A percentile compares a stretch with the other conserved stretches of the same genome.
Conservation (phyloP, 2,888 invertebrate genomes). For the Schizotus pectinicornis region DNA sequence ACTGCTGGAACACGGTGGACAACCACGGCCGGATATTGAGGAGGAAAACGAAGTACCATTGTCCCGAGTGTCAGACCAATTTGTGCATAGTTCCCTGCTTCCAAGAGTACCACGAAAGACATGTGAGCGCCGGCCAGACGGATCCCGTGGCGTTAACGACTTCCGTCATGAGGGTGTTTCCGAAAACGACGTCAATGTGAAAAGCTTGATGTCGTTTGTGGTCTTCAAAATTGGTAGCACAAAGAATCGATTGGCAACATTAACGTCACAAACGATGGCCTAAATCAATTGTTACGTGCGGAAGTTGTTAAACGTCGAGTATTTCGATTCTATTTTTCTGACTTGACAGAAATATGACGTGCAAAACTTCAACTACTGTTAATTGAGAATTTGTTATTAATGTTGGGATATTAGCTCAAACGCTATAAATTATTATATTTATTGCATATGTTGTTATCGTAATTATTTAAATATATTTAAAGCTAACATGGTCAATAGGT, state of each 20-base stretch:
- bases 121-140: slow-evolving; percentile 48
- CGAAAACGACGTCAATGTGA: slow-evolving; percentile 58
- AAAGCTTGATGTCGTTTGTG: slow-evolving; percentile 1
- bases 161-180: slow-evolving; percentile 52
- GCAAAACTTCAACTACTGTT: slow-evolving; percentile 2
- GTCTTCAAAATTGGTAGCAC: slow-evolving; percentile 1
- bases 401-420: slow-evolving; percentile 26
- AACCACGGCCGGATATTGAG: slow-evolving; percentile 80
- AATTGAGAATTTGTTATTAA: slow-evolving; percentile 16
- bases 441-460: slow-evolving; percentile 25
- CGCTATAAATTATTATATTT: slow-evolving; percentile 34
- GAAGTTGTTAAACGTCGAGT: background rate
- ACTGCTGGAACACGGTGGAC: slow-evolving; percentile 90
- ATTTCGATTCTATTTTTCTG: slow-evolving; percentile 4
- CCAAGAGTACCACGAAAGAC: slow-evolving; percentile 80
- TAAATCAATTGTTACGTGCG: background rate
- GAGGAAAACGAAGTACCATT: slow-evolving; percentile 88
- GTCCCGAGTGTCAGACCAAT: slow-evolving; percentile 88
- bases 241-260: background rate
- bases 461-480: slow-evolving; percentile 16
- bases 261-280: slow-evolving; percentile 7
- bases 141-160: slow-evolving; percentile 50
- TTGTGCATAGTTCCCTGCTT: slow-evolving; percentile 90
- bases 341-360: background rate
- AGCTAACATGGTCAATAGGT: slow-evolving; percentile 17